These are phyloP conservation scores for Megalopta genalis DNA, from an alignment of 1,140 invertebrate genomes.

Conservation along the genomic window DNA sequence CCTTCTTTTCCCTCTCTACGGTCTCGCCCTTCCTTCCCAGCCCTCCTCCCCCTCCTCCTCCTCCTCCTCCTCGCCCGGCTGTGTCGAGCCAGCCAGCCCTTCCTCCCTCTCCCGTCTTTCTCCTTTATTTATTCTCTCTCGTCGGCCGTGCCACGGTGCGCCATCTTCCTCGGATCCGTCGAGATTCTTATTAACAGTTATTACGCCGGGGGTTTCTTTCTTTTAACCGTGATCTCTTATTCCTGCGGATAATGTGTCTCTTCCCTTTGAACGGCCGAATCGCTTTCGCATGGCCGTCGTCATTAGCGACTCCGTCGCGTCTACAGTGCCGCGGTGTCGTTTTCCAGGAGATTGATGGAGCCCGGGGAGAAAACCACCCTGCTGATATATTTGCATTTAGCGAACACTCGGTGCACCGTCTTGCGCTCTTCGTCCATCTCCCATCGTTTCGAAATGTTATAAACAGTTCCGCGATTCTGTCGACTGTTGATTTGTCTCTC, in stretches of 20 bases:
- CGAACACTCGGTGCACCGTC: not conserved
- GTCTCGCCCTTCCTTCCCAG: constrained; percentile 47
- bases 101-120: constrained; percentile 35
- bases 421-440: too few relatives aligned
- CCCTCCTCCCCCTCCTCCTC: constrained; percentile 8
- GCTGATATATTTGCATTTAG: not conserved
- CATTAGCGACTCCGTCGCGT: constrained; percentile 7
- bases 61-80: not conserved
- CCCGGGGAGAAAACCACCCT: not conserved
- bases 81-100: constrained; percentile 29
- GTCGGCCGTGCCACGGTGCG: constrained; percentile 49
- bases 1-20: constrained; percentile 47
- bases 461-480: too few relatives aligned
- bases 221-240: not conserved
- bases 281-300: constrained; percentile 12
- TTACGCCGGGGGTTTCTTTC: constrained; percentile 7
- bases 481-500: too few relatives aligned
- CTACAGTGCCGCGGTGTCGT: not conserved
- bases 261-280: not conserved
- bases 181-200: constrained; percentile 50
- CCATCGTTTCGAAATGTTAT: not conserved
- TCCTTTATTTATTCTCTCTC: constrained; percentile 60
- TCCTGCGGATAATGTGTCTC: not conserved
- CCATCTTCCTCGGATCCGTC: constrained; percentile 44
- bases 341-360: not conserved